Conservation (phyloP, 2,113 vertebrate genomes). For the Isurus oxyrinchus region DNA sequence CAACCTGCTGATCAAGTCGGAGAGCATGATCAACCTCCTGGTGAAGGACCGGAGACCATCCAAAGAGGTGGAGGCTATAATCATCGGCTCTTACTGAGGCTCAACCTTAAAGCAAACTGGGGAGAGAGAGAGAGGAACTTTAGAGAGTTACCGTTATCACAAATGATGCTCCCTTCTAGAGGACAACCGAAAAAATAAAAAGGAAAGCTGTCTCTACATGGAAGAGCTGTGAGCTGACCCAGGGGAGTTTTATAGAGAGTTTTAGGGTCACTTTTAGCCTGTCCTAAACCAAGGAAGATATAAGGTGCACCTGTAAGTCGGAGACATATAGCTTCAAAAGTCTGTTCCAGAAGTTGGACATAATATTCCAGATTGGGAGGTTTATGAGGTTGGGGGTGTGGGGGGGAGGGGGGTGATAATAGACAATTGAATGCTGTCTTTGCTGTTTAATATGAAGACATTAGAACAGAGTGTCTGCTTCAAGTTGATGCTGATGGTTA, state of each 20-base stretch:
- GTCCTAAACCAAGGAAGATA: background rate
- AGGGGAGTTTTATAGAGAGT: background rate
- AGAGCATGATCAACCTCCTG: slow-evolving; percentile 48
- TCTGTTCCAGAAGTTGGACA: background rate
- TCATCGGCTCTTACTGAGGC: slow-evolving; percentile 38
- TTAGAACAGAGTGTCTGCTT: background rate
- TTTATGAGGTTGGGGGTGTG: background rate
- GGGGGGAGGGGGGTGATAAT: background rate
- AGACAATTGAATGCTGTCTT: background rate
- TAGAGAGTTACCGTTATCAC: background rate
- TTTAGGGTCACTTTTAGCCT: background rate
- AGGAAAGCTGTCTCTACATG: background rate
- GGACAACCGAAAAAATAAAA: background rate
- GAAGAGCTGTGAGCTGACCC: background rate
- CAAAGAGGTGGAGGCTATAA: slow-evolving; percentile 44
- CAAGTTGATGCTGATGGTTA: background rate
- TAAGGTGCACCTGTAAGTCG: background rate
- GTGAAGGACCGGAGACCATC: slow-evolving; percentile 46
- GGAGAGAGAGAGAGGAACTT: background rate
- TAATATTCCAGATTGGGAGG: background rate
- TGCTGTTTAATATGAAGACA: background rate
- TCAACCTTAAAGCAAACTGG: background rate
- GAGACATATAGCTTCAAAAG: background rate
- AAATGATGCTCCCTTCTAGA: background rate
- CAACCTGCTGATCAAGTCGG: slow-evolving; percentile 51